Conservation (phyloP, 1,140 invertebrate species). For the Dolichoris vasculosae region DNA sequence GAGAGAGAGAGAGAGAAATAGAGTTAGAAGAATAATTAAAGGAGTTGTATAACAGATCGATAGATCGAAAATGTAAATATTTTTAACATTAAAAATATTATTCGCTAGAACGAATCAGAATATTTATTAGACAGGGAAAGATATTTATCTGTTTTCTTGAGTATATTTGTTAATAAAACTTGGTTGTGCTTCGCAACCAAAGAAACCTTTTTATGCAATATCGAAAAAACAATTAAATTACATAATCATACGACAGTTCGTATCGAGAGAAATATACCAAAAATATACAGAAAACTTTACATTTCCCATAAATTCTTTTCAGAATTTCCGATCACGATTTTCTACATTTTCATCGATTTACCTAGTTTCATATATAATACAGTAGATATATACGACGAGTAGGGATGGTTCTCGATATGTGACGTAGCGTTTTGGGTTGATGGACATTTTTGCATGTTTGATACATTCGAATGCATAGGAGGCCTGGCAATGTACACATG, state of each 20-base stretch:
- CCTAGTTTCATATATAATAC: slow-evolving; percentile 10
- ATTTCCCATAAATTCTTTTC: background rate
- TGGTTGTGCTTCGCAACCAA: background rate
- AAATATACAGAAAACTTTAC: background rate
- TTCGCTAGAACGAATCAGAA: background rate
- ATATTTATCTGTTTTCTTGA: too few species aligned
- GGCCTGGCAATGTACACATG: background rate
- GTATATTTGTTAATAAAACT: background rate
- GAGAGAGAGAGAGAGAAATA: slow-evolving; percentile 4
- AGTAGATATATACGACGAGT: background rate
- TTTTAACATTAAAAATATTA: too few species aligned
- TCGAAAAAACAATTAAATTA: slow-evolving; percentile 3
- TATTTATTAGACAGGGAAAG: too few species aligned
- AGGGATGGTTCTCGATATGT: slow-evolving; percentile 1
- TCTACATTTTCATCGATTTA: slow-evolving; percentile 28
- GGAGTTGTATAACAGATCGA: too few species aligned
- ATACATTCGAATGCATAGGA: slow-evolving; percentile 37
- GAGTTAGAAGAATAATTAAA: too few species aligned
- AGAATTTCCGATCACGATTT: background rate
- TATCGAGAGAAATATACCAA: background rate
- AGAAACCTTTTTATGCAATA: background rate
- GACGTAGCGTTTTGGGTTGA: slow-evolving; percentile 27
- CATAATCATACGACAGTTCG: background rate
- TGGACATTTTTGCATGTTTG: slow-evolving; percentile 41
- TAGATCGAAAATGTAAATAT: too few species aligned